Evolutionary conservation across 2,113 vertebrate species (phyloP), one percentile per base, ranked within the genome.

Genomic region (Oophaga pumilio): DNA sequence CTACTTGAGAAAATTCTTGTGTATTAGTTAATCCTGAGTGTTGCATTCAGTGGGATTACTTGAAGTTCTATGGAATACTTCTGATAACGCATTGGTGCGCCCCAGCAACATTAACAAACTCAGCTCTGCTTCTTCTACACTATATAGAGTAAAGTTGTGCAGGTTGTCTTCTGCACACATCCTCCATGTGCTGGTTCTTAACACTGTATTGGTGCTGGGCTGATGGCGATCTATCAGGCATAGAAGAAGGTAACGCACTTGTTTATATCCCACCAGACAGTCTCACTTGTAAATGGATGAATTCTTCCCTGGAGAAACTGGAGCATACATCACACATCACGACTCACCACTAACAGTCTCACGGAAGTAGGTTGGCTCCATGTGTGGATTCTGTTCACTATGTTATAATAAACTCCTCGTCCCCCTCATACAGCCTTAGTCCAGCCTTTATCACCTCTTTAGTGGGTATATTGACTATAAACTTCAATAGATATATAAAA

Each of bases 241-340:
- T 11, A n/a, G 64, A 81, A 73, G 85, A 69, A 12, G 20, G 81
- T 87, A 80, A 82, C 66, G 82, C 64, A 73, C 66, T 81, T 87
- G 77, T 82, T 81, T 81, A 81, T 73, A 81, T 81, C 64, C 66
- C 66, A 87, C 77, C 77, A 82, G 85, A 81, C 85, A 82, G 66
- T 73, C 85, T 60, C 53, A 59, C 28, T 87, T 69, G 73, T 78
- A 87, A 87, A 81, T 87, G 77, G 77, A 87, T 87, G 56, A 87
- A 82, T 22, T 73, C 20, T 87, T 81, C 77, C 74, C 76, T 22
- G 59, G 85, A 86, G 85, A 86, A 86, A 50, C 33, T 50, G 74
- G 76, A 62, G 76, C 85, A 81, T 62, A 49, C 59, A 66, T 66
- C 60, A 64, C 79, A 49, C 76, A 79, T 59, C 76, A 79, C 14